Evolutionary conservation across 2,888 invertebrate species (phyloP).

Genomic region (Willowsia nigromaculata): DNA sequence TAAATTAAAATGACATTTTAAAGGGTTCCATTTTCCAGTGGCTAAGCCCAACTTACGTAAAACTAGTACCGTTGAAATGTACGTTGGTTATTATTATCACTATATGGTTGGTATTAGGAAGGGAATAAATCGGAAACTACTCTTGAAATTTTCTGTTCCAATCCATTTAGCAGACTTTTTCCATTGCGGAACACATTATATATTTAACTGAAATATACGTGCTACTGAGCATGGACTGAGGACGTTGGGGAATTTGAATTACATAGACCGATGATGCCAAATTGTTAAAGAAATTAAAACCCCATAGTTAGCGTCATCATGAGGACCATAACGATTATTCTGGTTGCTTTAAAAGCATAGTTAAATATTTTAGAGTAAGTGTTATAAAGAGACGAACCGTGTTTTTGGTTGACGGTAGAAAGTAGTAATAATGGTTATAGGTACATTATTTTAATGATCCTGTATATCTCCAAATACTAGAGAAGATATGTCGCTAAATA

Average conservation of each 20-base stretch:
- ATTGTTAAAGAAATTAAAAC: slow-evolving; percentile 30
- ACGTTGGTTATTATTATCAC: too few species aligned
- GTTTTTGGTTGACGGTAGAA: not conserved
- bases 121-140: not conserved
- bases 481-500: slow-evolving; percentile 16
- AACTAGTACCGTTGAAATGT: too few species aligned
- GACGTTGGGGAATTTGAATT: not conserved
- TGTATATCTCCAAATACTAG: slow-evolving; percentile 4
- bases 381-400: too few species aligned
- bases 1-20: not conserved
- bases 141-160: not conserved
- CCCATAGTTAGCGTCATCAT: not conserved
- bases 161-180: not conserved
- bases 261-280: not conserved
- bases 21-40: not conserved
- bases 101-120: not conserved
- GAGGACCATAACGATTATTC: not conserved
- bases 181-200: too few species aligned
- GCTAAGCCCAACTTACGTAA: not conserved
- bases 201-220: not conserved
- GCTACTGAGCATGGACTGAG: not conserved
- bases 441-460: not conserved
- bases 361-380: not conserved
- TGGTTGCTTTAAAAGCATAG: not conserved
- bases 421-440: not conserved